A percentile compares a stretch with the other conserved stretches of the same genome.
phyloP scores from a whole-genome alignment of 2,888 invertebrate species.

The Seira sanloemensis region DNA sequence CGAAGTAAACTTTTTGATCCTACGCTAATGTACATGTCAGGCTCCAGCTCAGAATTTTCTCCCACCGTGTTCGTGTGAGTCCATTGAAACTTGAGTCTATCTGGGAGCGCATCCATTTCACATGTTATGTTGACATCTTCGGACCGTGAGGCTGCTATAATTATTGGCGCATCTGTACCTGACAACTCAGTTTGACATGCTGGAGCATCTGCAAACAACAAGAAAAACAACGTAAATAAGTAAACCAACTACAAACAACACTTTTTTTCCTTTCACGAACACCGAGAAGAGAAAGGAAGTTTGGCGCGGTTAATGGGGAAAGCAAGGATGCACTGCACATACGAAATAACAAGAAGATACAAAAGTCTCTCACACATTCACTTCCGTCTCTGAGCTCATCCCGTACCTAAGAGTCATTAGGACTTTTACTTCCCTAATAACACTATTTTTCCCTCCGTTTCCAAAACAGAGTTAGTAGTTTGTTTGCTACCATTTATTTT shows the following conservation, averaged over 20 bases:
- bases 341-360: neutral
- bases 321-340: neutral
- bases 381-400: neutral
- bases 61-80: slow-evolving; percentile 73
- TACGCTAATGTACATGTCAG: slow-evolving; percentile 71
- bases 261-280: slow-evolving; percentile 35
- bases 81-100: slow-evolving; percentile 73
- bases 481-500: neutral
- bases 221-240: slow-evolving; percentile 63
- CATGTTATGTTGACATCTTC: slow-evolving; percentile 73
- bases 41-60: slow-evolving; percentile 69
- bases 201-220: slow-evolving; percentile 72
- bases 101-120: slow-evolving; percentile 73
- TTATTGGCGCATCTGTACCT: slow-evolving; percentile 72
- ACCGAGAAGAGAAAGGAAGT: neutral
- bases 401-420: slow-evolving; percentile 6
- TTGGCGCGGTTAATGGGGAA: neutral
- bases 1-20: slow-evolving; percentile 73
- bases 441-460: slow-evolving; percentile 1
- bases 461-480: neutral
- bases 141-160: slow-evolving; percentile 72
- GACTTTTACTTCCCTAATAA: neutral
- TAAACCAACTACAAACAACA: slow-evolving; percentile 52
- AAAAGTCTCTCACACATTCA: neutral
- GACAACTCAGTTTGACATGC: slow-evolving; percentile 73